Base-by-base conservation (phyloP, 2,888 invertebrate species). In the Steinernema hermaphroditum region DNA sequence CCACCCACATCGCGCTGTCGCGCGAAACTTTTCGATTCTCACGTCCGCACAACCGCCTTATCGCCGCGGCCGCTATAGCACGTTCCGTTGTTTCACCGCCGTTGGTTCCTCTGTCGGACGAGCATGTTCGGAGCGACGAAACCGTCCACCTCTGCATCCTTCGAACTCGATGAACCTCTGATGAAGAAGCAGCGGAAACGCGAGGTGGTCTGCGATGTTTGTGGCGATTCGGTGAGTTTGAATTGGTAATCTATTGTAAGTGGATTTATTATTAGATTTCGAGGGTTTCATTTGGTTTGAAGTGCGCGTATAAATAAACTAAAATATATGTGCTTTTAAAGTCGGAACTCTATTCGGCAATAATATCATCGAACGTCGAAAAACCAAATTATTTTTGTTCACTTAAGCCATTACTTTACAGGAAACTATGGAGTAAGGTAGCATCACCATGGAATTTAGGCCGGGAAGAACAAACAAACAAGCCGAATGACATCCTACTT, bases 141-240 rank as follows among this genome's bases (percentile, higher is more conserved):
- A 24, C 54, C 54, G 27, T 54, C 54, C 27, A 54, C 54, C n/a
- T 54, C 54, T 27, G 9, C 46, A 4, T 46, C 46, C 54, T 54
- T 4, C 24, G 54, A 27, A 6, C 27, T 54, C 54, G 27, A 54
- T 8, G 54, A 54, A 27, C 27, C 27, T 12, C 22, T 27, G 27
- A 27, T 6, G 54, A 54, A 54, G 27, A 46, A 46, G 16, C 46
- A n/a, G 16, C 54, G 54, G 54, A 54, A 54, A 22, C 54, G 54
- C 54, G 54, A 54, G 27, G 22, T 54, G 54, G 27, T 54, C 29
- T 84, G 84, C 70, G 84, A 83, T 27, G 82, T 83, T 8, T 84
- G 84, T 72, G 80, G 82, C 1, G 84, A 84, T 77, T 80, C 79
- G 75, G 80, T 80, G 29, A 69, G 74, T 46, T n/a, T n/a, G n/a